Conservation (phyloP, 2,888 invertebrate species). For the Dolomedes plantarius region DNA sequence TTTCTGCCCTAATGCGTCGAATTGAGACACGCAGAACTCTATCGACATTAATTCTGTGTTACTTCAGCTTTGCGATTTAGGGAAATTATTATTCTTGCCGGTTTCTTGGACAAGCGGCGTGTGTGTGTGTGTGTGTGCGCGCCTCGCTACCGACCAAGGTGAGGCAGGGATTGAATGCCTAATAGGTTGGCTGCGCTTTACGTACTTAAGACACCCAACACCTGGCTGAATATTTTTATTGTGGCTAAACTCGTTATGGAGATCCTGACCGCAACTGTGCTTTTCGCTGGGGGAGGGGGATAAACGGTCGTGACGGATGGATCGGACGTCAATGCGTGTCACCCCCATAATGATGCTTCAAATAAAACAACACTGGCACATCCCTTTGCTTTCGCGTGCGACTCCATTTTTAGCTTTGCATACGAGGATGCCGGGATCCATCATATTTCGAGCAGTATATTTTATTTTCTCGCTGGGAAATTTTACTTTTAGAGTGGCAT, state of each 20-base stretch:
- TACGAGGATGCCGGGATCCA: too few relatives aligned
- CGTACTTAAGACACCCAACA: slow-evolving; percentile 1
- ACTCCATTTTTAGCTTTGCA: too few relatives aligned
- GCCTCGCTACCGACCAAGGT: slow-evolving; percentile 2
- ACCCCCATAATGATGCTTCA: neutral
- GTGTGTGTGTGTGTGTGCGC: neutral
- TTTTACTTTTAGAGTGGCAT: too few relatives aligned
- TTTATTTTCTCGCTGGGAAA: too few relatives aligned
- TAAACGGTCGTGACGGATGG: neutral
- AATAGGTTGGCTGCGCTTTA: slow-evolving; percentile 5
- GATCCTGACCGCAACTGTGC: neutral
- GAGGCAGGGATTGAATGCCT: slow-evolving; percentile 16
- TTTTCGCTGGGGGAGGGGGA: neutral
- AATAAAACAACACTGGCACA: neutral
- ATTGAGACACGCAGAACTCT: too few relatives aligned
- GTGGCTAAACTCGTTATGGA: neutral
- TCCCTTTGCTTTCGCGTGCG: too few relatives aligned
- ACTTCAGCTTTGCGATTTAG: too few relatives aligned
- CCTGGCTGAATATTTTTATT: neutral
- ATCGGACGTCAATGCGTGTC: neutral
- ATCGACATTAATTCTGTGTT: too few relatives aligned
- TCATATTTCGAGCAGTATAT: too few relatives aligned
- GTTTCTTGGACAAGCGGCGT: neutral
- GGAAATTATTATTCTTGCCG: slow-evolving; percentile 13
- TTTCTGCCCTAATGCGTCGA: too few relatives aligned